Percentiles rank a stretch among this genome's conserved stretches.
Conservation (phyloP, 2,797 vertebrate species). For the Gorsachius magnificus region DNA sequence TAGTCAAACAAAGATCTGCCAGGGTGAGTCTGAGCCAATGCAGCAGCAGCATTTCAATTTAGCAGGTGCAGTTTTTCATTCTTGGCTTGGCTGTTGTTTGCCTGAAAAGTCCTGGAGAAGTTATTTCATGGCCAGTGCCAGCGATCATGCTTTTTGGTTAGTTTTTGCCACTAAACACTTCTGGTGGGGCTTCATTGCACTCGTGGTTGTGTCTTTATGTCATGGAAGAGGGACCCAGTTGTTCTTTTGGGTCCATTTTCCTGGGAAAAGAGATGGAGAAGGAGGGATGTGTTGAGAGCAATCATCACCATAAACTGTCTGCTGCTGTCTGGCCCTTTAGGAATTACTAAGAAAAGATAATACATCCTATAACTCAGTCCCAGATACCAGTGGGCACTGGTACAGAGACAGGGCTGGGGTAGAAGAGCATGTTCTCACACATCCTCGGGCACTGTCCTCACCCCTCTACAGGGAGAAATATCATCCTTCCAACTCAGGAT, state of each 20-base stretch:
- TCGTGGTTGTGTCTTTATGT: background rate
- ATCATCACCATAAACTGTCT: too few species aligned
- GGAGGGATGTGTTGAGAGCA: background rate
- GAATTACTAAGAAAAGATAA: background rate
- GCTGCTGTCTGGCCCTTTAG: background rate
- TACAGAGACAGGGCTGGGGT: background rate
- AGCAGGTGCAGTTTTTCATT: background rate
- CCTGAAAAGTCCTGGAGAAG: background rate
- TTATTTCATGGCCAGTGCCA: background rate
- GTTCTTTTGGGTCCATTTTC: background rate
- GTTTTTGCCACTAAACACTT: background rate
- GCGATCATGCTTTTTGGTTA: background rate
- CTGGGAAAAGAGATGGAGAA: background rate
- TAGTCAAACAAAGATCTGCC: constrained; percentile 8
- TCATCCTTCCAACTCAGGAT: background rate
- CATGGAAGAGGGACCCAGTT: background rate
- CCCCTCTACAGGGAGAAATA: background rate
- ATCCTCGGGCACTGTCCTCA: fast-evolving
- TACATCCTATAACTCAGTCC: background rate
- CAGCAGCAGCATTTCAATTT: background rate
- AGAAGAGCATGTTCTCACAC: background rate
- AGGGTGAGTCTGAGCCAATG: background rate
- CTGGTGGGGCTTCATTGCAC: background rate
- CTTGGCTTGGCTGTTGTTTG: background rate
- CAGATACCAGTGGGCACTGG: background rate